These are phyloP conservation scores for Rhinolophus sinicus DNA, from an alignment of 2,113 vertebrate species.

Conservation along the genomic window DNA sequence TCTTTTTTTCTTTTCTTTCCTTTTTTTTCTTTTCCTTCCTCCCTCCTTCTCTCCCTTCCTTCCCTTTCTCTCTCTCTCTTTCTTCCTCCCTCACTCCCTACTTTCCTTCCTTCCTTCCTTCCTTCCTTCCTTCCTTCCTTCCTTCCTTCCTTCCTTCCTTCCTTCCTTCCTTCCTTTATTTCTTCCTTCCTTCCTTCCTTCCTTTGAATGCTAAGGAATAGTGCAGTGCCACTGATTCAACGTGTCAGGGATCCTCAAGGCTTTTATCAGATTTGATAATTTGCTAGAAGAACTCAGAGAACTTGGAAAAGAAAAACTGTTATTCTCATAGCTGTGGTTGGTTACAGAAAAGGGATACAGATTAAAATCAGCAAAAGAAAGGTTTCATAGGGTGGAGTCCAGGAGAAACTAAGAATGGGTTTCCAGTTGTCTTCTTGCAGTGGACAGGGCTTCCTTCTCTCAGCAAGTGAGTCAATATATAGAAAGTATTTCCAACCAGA, in stretches of 20 bases:
- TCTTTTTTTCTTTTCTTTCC: no score
- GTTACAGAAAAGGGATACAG: neutral
- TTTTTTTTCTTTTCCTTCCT: no score
- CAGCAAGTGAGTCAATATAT: neutral
- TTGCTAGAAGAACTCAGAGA: neutral
- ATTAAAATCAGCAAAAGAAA: neutral
- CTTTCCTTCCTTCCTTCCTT: no score
- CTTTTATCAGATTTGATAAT: neutral
- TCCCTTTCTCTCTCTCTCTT: no score
- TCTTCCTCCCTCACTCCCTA: no score
- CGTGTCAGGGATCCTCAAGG: neutral
- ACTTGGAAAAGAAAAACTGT: neutral
- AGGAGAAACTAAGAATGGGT: neutral
- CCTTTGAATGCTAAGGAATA: neutral
- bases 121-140: no score
- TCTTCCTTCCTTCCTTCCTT: no score
- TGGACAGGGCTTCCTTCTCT: neutral
- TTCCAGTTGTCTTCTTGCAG: neutral
- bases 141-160: no score
- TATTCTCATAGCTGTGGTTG: neutral
- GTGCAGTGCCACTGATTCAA: rapidly evolving
- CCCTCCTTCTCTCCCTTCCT: no score
- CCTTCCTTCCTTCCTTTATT: no score
- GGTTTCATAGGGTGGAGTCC: neutral
- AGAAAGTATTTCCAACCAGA: neutral